Conservation (phyloP, 2,888 invertebrate species). For the Torymus texanus region DNA sequence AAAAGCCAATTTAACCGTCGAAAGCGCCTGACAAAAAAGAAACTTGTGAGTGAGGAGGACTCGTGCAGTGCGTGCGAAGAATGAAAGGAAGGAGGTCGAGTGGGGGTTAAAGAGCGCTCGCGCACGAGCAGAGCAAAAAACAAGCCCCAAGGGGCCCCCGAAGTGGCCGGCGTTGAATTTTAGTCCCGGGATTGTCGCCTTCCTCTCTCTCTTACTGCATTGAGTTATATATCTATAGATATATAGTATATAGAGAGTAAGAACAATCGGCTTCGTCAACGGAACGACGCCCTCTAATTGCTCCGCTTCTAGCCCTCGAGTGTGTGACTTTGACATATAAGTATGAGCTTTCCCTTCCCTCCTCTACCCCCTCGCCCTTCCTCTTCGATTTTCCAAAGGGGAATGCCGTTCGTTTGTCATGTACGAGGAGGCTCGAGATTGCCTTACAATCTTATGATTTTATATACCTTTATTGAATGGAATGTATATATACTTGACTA, state of each 20-base stretch:
- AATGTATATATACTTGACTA: too few species aligned
- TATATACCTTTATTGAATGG: too few species aligned
- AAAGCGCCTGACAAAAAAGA: too few species aligned
- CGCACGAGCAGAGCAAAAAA: slow-evolving; percentile 24
- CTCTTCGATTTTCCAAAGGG: too few species aligned
- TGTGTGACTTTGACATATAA: slow-evolving; percentile 2
- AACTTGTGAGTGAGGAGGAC: too few species aligned
- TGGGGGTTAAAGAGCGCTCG: slow-evolving; percentile 8
- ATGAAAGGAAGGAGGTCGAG: neutral
- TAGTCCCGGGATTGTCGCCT: slow-evolving; percentile 36
- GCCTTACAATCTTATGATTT: too few species aligned
- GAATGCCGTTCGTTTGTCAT: too few species aligned
- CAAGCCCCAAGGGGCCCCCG: slow-evolving; percentile 19
- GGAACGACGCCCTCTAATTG: slow-evolving; percentile 32
- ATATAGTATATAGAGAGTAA: slow-evolving; percentile 15
- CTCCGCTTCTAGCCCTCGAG: slow-evolving; percentile 18
- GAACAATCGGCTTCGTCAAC: slow-evolving; percentile 49
- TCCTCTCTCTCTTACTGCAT: neutral
- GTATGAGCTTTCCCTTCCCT: too few species aligned
- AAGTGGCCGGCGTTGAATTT: slow-evolving; percentile 40
- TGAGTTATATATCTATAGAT: too few species aligned
- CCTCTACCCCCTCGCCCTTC: too few species aligned
- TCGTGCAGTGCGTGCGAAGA: neutral
- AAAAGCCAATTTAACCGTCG: too few species aligned
- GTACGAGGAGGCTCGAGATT: too few species aligned